A percentile compares a stretch with the other conserved stretches of the same genome.
Conservation (phyloP, 1,140 invertebrate genomes). For the Temnothorax longispinosus region DNA sequence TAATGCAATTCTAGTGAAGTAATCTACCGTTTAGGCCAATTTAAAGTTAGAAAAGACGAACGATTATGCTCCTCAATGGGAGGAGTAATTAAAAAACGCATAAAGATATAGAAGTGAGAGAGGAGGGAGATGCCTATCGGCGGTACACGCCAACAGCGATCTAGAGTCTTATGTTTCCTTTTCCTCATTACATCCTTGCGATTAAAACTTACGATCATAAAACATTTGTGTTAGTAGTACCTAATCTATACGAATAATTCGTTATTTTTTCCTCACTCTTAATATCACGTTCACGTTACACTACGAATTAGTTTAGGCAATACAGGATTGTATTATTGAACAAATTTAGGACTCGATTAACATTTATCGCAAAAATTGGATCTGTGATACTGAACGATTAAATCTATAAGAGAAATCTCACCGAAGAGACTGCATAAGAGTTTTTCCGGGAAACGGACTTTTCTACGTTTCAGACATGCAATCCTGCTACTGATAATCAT, state of each 20-base stretch:
- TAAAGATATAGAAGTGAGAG: conserved; percentile 69
- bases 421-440: not conserved
- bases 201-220: conserved; percentile 34
- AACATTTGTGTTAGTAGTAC: conserved; percentile 22
- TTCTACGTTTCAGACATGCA: conserved; percentile 15
- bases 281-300: not conserved
- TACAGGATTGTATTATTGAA: conserved; percentile 23
- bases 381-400: conserved; percentile 21
- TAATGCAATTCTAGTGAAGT: conserved; percentile 80
- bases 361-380: not conserved
- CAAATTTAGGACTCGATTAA: not conserved
- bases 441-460: not conserved
- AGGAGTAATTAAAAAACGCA: conserved; percentile 42
- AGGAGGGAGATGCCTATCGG: conserved; percentile 69
- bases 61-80: conserved; percentile 52
- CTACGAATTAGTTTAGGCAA: conserved; percentile 14
- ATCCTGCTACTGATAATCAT: conserved; percentile 17
- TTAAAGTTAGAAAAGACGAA: conserved; percentile 64
- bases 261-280: not conserved
- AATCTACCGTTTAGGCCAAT: conserved; percentile 73
- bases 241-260: not conserved
- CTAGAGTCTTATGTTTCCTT: conserved; percentile 51
- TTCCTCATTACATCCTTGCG: conserved; percentile 45
- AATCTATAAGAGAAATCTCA: conserved; percentile 9
- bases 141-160: conserved; percentile 55